Evolutionary conservation across 2,888 invertebrate species (phyloP).

Genomic region (Spilosoma lubricipeda): DNA sequence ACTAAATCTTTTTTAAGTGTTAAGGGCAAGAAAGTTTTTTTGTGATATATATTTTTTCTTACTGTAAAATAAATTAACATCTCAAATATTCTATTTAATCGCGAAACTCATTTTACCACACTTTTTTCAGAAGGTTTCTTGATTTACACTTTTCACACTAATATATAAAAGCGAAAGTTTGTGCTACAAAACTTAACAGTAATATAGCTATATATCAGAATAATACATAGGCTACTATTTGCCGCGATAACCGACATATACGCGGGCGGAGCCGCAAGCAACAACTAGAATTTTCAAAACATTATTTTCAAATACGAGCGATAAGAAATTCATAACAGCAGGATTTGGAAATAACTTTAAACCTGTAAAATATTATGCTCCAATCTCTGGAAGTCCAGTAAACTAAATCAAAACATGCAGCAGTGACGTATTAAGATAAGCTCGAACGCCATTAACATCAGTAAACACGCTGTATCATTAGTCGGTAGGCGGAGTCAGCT

Average conservation of each 20-base stretch:
- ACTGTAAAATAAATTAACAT: no score
- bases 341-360: not conserved
- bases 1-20: not conserved
- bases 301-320: not conserved
- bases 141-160: no score
- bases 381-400: not conserved
- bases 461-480: constrained; percentile 14
- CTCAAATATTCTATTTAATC: no score
- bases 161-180: no score
- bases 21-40: not conserved
- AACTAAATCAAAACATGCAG: constrained; percentile 1
- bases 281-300: no score
- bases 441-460: constrained; percentile 9
- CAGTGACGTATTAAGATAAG: not conserved
- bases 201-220: no score
- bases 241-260: no score
- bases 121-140: no score
- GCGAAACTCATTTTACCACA: not conserved
- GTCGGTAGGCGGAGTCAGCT: constrained; percentile 11
- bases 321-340: not conserved
- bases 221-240: no score
- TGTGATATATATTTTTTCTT: no score
- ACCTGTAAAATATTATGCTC: not conserved
- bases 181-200: no score
- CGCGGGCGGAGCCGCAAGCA: no score